Base-by-base conservation (phyloP, 2,113 vertebrate species). In the Chaenocephalus aceratus region DNA sequence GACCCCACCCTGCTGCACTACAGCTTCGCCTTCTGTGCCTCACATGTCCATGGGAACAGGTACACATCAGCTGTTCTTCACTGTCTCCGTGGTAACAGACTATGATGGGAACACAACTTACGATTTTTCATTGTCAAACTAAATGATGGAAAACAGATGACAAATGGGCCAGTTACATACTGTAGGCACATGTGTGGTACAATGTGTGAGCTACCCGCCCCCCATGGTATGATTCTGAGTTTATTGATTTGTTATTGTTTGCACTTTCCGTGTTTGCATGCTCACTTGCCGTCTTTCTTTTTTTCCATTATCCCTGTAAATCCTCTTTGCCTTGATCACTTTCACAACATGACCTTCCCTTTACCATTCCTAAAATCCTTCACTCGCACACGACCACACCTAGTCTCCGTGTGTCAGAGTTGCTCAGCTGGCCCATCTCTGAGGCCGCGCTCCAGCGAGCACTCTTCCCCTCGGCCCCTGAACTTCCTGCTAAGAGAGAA, bases 1-100 rank as follows among this genome's bases (percentile, higher is more conserved):
- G 98, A 99, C 94, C 98, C 98, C 83, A 99, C 98, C 30, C 96
- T 99, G 76, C 97, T 99, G 59, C 98, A 99, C 93, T 99, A 99
- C 94, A 99, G 98, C 94, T 99, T 97, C 75, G 98, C 98, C 91
- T 99, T 99, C 94, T 99, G 98, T 66, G 98, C 98, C 65, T 99
- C 98, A 18, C 98, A 99, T 41, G 98, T 99, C 82, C 97, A 99
- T 34, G 98, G 98, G 84, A 99, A 99, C 96, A 98, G 98, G 98
- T 99, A 96, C 1, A 12, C 45, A 49, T 78, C 49, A 41, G 36
- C 36, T 14, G 10, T 72, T 15, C 5, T 53, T 72, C 34, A n/a
- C 48, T 60, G 18, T 9, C 8, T 41, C 36, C 36, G 7, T 41
- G 36, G 36, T 6, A 41, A 41, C 36, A 41, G 36, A 6, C 36